Evolutionary conservation across 2,888 invertebrate species (phyloP).

Genomic region (Ernsta delagoae): DNA sequence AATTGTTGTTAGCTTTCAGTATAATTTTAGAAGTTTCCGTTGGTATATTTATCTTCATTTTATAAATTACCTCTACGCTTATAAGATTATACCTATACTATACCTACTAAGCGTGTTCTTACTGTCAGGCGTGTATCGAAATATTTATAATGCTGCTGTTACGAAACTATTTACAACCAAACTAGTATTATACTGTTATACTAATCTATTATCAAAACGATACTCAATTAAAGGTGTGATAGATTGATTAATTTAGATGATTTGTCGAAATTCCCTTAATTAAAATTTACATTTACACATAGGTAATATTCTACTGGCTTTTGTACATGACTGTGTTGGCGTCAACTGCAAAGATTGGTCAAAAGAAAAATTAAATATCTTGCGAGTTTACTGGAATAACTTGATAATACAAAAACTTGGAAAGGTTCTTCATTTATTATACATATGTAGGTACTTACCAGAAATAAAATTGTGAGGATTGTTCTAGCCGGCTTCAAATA

Average conservation of each 20-base stretch:
- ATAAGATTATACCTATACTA: too few species aligned
- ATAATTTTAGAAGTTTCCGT: background rate
- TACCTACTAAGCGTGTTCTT: too few species aligned
- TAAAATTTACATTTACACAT: slow-evolving; percentile 1
- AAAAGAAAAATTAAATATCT: too few species aligned
- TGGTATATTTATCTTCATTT: background rate
- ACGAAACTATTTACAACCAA: background rate
- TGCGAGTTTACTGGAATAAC: too few species aligned
- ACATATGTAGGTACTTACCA: too few species aligned
- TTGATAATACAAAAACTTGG: too few species aligned
- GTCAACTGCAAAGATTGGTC: background rate
- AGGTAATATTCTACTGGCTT: background rate
- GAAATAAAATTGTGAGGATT: too few species aligned
- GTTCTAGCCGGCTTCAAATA: too few species aligned
- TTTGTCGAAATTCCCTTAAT: slow-evolving; percentile 1
- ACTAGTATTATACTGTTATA: background rate
- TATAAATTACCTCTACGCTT: background rate
- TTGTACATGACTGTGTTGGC: background rate
- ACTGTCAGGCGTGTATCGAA: too few species aligned
- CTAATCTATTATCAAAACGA: background rate
- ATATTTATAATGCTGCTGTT: background rate
- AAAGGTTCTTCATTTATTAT: too few species aligned
- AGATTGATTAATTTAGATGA: slow-evolving; percentile 26
- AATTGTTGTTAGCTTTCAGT: slow-evolving; percentile 6
- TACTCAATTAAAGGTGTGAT: slow-evolving; percentile 20